phyloP scores from a whole-genome alignment of 2,888 invertebrate genomes.

The Drosophila pseudotalamancana region DNA sequence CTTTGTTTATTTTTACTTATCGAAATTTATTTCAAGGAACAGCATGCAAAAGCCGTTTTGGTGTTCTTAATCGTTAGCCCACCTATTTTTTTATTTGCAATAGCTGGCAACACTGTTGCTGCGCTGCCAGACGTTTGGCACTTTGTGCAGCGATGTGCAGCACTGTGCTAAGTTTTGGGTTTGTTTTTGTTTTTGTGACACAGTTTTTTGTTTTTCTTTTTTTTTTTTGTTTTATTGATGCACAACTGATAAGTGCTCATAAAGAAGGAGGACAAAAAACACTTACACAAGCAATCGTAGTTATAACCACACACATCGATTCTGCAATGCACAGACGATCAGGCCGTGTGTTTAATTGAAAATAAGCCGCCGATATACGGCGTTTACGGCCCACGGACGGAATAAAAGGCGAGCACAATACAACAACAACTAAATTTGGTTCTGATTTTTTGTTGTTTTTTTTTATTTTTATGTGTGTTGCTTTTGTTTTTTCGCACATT shows the following conservation, averaged over 20 bases:
- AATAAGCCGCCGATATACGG: slow-evolving; percentile 30
- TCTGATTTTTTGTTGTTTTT: background rate
- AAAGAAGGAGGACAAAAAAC: slow-evolving; percentile 5
- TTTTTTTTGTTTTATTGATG: slow-evolving; percentile 52
- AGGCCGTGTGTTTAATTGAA: slow-evolving; percentile 35
- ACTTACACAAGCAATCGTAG: slow-evolving; percentile 9
- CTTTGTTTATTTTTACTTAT: background rate
- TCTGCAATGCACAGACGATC: slow-evolving; percentile 44
- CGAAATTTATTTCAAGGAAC: too few relatives aligned
- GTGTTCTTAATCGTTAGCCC: background rate
- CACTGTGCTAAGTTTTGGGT: slow-evolving; percentile 45
- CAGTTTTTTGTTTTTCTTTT: slow-evolving; percentile 30
- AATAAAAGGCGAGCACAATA: slow-evolving; percentile 41
- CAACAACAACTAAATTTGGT: slow-evolving; percentile 38
- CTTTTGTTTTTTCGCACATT: slow-evolving; percentile 23
- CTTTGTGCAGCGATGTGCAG: slow-evolving; percentile 22
- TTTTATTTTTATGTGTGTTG: slow-evolving; percentile 6
- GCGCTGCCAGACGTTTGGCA: background rate
- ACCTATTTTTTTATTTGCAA: background rate
- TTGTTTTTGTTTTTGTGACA: slow-evolving; percentile 62
- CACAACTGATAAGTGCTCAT: slow-evolving; percentile 49
- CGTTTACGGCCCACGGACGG: slow-evolving; percentile 21
- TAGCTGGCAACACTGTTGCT: background rate
- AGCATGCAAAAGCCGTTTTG: too few relatives aligned
- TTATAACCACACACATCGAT: slow-evolving; percentile 23